Percentiles rank a stretch among this genome's conserved stretches.
These are phyloP conservation scores for Drosophila mercatorum DNA, from an alignment of 2,888 invertebrate species.

Conservation along the genomic window DNA sequence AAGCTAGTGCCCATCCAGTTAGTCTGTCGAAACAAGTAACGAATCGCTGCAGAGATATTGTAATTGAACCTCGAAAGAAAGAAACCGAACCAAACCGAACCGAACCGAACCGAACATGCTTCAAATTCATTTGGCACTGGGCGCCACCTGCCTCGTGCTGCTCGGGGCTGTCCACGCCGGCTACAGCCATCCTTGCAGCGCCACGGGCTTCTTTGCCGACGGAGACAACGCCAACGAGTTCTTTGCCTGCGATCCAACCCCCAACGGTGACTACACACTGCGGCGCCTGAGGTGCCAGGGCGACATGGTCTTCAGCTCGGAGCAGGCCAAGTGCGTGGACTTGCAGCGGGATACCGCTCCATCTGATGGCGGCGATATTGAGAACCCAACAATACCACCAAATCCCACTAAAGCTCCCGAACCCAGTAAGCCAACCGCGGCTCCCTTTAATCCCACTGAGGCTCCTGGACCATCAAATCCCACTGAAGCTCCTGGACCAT, in stretches of 20 bases:
- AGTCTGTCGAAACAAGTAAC: slow-evolving; percentile 62
- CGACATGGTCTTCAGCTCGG: slow-evolving; percentile 50
- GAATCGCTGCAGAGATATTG: slow-evolving; percentile 32
- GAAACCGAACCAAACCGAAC: no score
- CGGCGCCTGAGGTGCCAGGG: slow-evolving; percentile 52
- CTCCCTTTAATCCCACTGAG: no score
- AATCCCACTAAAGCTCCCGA: not conserved
- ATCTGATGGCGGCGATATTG: slow-evolving; percentile 59
- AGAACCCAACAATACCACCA: slow-evolving; percentile 62
- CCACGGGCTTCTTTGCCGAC: slow-evolving; percentile 54
- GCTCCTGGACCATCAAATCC: not conserved
- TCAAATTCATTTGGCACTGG: slow-evolving; percentile 25
- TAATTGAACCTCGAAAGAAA: not conserved
- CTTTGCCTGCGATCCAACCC: slow-evolving; percentile 55
- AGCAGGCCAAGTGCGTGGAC: slow-evolving; percentile 48
- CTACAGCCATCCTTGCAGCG: slow-evolving; percentile 41
- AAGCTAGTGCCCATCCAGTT: slow-evolving; percentile 50
- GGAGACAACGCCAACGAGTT: slow-evolving; percentile 56
- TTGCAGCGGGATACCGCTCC: not conserved
- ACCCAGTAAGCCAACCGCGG: not conserved
- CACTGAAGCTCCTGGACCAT: not conserved
- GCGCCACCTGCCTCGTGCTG: slow-evolving; percentile 27
- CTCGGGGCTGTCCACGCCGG: slow-evolving; percentile 31
- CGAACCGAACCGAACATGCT: slow-evolving; percentile 25
- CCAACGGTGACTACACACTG: slow-evolving; percentile 51